Evolutionary conservation across 2,113 vertebrate genomes (phyloP).

Genomic region (Carassius gibelio): DNA sequence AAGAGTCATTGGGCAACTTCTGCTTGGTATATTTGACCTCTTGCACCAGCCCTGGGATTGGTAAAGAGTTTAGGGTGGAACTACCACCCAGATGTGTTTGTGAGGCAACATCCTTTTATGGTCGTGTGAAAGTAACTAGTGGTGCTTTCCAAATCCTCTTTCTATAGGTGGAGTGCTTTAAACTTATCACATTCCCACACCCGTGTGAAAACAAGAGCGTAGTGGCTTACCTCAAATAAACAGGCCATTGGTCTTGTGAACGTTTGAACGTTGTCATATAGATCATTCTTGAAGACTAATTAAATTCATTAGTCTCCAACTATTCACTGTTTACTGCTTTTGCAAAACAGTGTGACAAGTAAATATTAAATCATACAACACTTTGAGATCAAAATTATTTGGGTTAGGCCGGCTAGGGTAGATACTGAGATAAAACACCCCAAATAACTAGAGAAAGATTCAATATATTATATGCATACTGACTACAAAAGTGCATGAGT

Average conservation of each 20-base stretch:
- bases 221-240: constrained; percentile 6
- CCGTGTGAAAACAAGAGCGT: neutral
- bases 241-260: neutral
- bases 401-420: neutral
- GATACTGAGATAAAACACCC: neutral
- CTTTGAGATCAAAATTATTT: neutral
- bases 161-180: constrained; percentile 35
- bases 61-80: constrained; percentile 32
- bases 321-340: neutral
- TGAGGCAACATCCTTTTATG: constrained; percentile 48
- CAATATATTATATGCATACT: neutral
- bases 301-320: neutral
- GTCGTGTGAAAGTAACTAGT: constrained; percentile 19
- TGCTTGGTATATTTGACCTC: neutral
- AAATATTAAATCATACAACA: neutral
- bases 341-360: neutral
- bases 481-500: neutral
- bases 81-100: constrained; percentile 7
- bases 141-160: constrained; percentile 51
- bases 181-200: constrained; percentile 27
- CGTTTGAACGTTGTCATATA: neutral
- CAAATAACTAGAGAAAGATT: neutral
- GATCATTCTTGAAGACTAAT: neutral
- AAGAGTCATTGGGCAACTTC: neutral
- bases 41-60: constrained; percentile 5